Percentiles rank a stretch among this genome's conserved stretches.
phyloP scores from a whole-genome alignment of 2,888 invertebrate genomes.

The Eupeodes latifasciatus region DNA sequence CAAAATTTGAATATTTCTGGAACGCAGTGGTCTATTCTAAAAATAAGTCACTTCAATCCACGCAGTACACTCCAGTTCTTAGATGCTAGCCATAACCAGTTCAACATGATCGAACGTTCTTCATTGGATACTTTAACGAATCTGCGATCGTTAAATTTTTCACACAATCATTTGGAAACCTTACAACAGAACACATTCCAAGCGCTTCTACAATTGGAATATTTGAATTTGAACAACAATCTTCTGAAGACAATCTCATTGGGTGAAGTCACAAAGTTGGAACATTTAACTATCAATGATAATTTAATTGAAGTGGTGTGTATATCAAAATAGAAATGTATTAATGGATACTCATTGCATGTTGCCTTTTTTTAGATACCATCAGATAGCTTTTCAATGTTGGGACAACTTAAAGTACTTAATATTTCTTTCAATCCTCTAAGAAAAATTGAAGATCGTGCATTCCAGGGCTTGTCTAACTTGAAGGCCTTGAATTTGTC shows the following conservation, averaged over 20 bases:
- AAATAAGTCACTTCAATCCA: constrained; percentile 77
- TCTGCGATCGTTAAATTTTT: constrained; percentile 80
- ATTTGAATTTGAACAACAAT: constrained; percentile 80
- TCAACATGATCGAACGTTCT: constrained; percentile 77
- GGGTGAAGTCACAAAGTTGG: constrained; percentile 77
- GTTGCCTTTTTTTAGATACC: constrained; percentile 77
- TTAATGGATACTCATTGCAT: neutral
- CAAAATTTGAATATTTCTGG: constrained; percentile 80
- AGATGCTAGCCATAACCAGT: constrained; percentile 81
- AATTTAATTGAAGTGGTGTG: constrained; percentile 79
- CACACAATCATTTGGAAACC: constrained; percentile 79
- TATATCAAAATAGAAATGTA: constrained; percentile 61
- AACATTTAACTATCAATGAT: constrained; percentile 78
- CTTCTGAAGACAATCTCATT: constrained; percentile 78
- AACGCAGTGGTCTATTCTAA: constrained; percentile 77
- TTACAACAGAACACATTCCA: constrained; percentile 78
- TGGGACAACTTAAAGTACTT: constrained; percentile 78
- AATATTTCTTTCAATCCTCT: constrained; percentile 78
- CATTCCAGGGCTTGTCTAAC: constrained; percentile 78
- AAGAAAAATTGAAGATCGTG: constrained; percentile 78
- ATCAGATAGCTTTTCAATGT: constrained; percentile 77
- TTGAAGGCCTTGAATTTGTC: constrained; percentile 80
- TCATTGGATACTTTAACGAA: constrained; percentile 77
- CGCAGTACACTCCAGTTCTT: constrained; percentile 78
- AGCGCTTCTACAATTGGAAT: constrained; percentile 77